Evolutionary conservation across 2,113 vertebrate genomes (phyloP).

Genomic region (Psittacula cyanocephala): DNA sequence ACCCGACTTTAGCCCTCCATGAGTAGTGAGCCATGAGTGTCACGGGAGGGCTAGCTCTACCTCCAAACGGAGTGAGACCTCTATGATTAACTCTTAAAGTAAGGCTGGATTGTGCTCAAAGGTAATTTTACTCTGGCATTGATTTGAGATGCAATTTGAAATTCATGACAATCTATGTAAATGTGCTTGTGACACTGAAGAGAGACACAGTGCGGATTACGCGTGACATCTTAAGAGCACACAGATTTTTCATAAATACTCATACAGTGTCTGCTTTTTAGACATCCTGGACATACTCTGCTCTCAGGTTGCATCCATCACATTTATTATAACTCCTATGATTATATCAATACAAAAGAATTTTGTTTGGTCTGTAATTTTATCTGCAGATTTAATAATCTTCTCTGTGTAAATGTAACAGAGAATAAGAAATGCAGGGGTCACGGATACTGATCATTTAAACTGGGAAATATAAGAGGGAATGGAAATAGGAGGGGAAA

Average conservation of each 20-base stretch:
- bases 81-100: slow-evolving; percentile 48
- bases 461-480: background rate
- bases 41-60: background rate
- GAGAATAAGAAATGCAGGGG: slow-evolving; percentile 27
- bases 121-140: slow-evolving; percentile 70
- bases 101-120: slow-evolving; percentile 37
- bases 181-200: slow-evolving; percentile 78
- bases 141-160: slow-evolving; percentile 76
- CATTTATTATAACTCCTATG: slow-evolving; percentile 21
- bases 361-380: slow-evolving; percentile 58
- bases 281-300: slow-evolving; percentile 36
- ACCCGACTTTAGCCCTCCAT: fast-evolving
- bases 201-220: slow-evolving; percentile 74
- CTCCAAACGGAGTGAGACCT: background rate
- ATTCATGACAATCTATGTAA: slow-evolving; percentile 79
- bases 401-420: slow-evolving; percentile 49
- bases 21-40: background rate
- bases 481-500: background rate
- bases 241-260: slow-evolving; percentile 76
- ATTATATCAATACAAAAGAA: slow-evolving; percentile 49
- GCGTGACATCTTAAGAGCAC: slow-evolving; percentile 76
- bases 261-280: slow-evolving; percentile 72
- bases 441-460: slow-evolving; percentile 3
- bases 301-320: slow-evolving; percentile 36
- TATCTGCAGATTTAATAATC: slow-evolving; percentile 69